Evolutionary conservation across 2,113 vertebrate species (phyloP), one percentile per base, ranked within the genome.

Genomic region (Odontesthes bonariensis): DNA sequence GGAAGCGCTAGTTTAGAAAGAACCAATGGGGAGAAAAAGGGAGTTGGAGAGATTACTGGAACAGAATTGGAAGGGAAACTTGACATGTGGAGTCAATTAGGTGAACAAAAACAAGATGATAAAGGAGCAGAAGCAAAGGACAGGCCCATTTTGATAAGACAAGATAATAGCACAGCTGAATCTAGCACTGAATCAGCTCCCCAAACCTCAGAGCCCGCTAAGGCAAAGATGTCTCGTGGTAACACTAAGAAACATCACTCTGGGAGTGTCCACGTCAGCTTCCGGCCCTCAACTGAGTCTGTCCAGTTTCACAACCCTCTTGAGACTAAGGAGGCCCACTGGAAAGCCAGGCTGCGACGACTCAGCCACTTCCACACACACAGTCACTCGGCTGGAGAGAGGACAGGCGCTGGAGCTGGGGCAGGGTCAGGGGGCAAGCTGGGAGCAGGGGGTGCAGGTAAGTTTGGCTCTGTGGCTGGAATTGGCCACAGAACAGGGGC

Each of bases 291-390:
- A 68, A 99, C 97, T 23, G 98, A 99, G 81, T 98, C 97, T 0
- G 95, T 99, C 85, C 98, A 97, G 63, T 99, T 99, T 92, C 97
- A 97, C 91, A 99, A 97, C 87, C 97, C 97, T 70, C 92, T 98
- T 73, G 98, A 99, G 86, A 96, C 88, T 85, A 99, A 97, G 93
- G 98, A 99, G 90, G 96, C 97, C 8, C 96, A 96, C 75, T 99
- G 98, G 98, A 99, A 96, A 92, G 94, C 93, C 86, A 93, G 96
- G 90, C 95, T 99, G 52, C 96, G 96, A 63, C 97, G 97, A 59
- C 95, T 99, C 20, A 90, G 98, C 92, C 97, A 97, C 93, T 98
- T 99, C 87, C 88, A 94, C 87, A 94, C 91, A 65, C 87, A 94
- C 79, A 94, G 91, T 79, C 88, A 94, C 87, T 94, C 95, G 6